Evolutionary conservation across 2,113 vertebrate species (phyloP).

Genomic region (Lonchura striata): DNA sequence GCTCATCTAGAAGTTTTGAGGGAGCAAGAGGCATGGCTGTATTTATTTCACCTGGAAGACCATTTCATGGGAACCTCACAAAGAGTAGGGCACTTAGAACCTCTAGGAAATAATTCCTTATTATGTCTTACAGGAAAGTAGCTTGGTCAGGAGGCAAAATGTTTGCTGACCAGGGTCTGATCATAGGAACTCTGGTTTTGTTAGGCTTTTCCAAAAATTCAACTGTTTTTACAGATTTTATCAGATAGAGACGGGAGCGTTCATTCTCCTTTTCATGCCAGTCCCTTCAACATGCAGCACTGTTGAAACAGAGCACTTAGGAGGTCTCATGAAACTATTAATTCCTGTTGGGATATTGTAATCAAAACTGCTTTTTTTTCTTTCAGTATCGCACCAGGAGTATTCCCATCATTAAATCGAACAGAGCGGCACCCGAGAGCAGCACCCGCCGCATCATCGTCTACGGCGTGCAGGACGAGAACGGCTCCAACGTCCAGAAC

Average conservation of each 20-base stretch:
- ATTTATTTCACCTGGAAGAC: neutral
- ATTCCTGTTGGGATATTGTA: neutral
- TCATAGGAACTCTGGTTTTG: neutral
- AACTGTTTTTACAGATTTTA: neutral
- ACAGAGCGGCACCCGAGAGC: conserved; percentile 78
- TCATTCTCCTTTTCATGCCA: neutral
- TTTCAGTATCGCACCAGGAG: conserved; percentile 91
- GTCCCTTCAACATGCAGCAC: neutral
- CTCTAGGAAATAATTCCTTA: neutral
- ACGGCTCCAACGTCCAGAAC: conserved; percentile 87
- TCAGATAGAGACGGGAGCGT: neutral
- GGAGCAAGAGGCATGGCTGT: neutral
- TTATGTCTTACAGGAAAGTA: neutral
- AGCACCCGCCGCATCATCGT: conserved; percentile 81
- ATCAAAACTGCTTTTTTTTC: neutral
- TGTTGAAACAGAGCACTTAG: neutral
- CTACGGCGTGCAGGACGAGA: conserved; percentile 92
- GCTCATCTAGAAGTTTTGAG: neutral
- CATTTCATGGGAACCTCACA: neutral
- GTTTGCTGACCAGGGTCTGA: neutral
- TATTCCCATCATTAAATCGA: conserved; percentile 81
- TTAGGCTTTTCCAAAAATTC: neutral
- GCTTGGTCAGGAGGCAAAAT: neutral
- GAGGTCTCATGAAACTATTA: neutral
- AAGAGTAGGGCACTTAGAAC: neutral